Evolutionary conservation across 2,113 vertebrate species (phyloP).

Genomic region (Saccopteryx bilineata): DNA sequence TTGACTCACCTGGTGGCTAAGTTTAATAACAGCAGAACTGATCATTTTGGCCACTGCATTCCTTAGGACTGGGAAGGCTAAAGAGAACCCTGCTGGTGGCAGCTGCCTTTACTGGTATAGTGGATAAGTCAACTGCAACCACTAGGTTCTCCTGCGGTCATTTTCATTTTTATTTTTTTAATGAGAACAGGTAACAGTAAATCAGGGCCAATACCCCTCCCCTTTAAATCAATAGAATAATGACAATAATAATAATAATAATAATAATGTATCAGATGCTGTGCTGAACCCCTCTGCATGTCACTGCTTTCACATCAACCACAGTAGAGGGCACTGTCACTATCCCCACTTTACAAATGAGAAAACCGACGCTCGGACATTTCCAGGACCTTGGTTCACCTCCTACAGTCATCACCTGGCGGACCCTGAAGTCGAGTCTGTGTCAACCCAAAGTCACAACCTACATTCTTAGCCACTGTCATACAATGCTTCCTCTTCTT

Average conservation of each 20-base stretch:
- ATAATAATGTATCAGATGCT: no score
- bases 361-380: not conserved
- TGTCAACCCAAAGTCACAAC: not conserved
- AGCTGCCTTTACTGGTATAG: not conserved
- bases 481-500: not conserved
- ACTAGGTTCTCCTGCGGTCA: not conserved
- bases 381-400: accelerated
- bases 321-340: not conserved
- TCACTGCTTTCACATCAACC: not conserved
- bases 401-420: not conserved
- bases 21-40: not conserved
- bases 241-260: no score
- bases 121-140: not conserved
- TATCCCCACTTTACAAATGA: not conserved
- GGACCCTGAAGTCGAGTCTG: not conserved
- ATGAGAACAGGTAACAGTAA: not conserved
- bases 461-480: not conserved
- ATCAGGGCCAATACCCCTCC: not conserved
- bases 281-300: not conserved
- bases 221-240: no score
- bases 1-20: not conserved
- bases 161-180: no score
- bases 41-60: not conserved
- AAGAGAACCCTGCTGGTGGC: not conserved
- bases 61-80: not conserved